These are phyloP conservation scores for Melinaea marsaeus DNA, from an alignment of 2,888 invertebrate genomes.

Conservation along the genomic window DNA sequence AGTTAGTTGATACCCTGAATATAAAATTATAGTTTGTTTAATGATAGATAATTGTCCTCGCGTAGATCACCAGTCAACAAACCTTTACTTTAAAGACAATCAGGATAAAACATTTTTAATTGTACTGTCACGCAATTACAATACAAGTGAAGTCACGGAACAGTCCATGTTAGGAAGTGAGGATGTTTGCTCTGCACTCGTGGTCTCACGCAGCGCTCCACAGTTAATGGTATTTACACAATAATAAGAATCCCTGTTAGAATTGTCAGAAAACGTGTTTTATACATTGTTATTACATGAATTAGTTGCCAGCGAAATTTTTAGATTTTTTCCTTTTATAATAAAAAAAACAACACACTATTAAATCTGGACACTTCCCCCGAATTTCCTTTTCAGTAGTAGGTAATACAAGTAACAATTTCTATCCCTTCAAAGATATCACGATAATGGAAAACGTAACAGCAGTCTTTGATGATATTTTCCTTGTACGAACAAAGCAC, in stretches of 20 bases:
- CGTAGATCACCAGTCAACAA: neutral
- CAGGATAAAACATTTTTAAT: neutral
- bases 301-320: too few species aligned
- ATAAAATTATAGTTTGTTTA: too few species aligned
- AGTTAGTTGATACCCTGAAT: too few species aligned
- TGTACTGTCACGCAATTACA: neutral
- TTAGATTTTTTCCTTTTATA: too few species aligned
- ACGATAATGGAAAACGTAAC: neutral
- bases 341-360: too few species aligned
- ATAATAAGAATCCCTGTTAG: too few species aligned
- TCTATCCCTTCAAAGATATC: neutral
- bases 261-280: too few species aligned
- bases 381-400: neutral
- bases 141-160: constrained; percentile 3
- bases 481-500: constrained; percentile 4
- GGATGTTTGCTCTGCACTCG: constrained; percentile 19
- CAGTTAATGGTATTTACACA: neutral
- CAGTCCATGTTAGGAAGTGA: neutral
- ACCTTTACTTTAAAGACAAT: neutral
- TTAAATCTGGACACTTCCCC: too few species aligned
- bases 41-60: neutral
- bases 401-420: neutral
- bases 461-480: constrained; percentile 1
- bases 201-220: constrained; percentile 9
- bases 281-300: too few species aligned